phyloP scores from a whole-genome alignment of 2,113 vertebrate species.

The Rhabdomys dilectus region DNA sequence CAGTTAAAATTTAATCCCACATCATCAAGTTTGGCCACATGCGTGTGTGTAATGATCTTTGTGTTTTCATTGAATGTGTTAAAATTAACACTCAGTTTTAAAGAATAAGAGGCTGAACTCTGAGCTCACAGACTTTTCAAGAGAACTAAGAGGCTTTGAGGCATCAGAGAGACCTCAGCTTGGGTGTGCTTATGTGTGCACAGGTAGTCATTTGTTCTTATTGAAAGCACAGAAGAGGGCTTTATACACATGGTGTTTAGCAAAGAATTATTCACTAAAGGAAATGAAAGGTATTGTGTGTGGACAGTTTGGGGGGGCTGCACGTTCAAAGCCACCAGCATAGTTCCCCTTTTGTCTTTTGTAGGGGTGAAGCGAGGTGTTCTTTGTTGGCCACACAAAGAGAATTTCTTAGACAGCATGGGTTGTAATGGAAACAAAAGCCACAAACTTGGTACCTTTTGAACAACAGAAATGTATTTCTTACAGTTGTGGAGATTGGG shows the following conservation, averaged over 20 bases:
- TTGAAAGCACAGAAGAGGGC: not conserved
- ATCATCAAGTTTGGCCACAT: not conserved
- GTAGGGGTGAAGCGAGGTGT: fast-evolving
- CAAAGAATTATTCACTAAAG: slow-evolving; percentile 4
- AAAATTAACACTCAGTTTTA: slow-evolving; percentile 64
- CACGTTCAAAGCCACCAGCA: not conserved
- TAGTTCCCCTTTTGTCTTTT: not conserved
- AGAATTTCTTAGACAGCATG: not conserved
- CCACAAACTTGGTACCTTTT: not conserved
- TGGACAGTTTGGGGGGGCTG: not conserved
- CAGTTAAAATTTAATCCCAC: slow-evolving; percentile 66
- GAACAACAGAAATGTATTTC: not conserved
- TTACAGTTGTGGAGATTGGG: not conserved
- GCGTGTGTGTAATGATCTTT: slow-evolving; percentile 48
- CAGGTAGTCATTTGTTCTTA: slow-evolving; percentile 37
- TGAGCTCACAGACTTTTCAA: slow-evolving; percentile 46
- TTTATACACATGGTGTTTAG: not conserved
- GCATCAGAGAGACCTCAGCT: slow-evolving; percentile 37
- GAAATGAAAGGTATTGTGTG: not conserved
- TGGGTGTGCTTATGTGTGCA: slow-evolving; percentile 10
- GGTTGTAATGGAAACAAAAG: not conserved
- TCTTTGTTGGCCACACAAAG: not conserved
- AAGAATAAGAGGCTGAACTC: slow-evolving; percentile 8
- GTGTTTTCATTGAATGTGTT: slow-evolving; percentile 25
- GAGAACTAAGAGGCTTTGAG: slow-evolving; percentile 46